These are phyloP conservation scores for Malurus leucopterus DNA, from an alignment of 2,797 vertebrate genomes.

Conservation along the genomic window DNA sequence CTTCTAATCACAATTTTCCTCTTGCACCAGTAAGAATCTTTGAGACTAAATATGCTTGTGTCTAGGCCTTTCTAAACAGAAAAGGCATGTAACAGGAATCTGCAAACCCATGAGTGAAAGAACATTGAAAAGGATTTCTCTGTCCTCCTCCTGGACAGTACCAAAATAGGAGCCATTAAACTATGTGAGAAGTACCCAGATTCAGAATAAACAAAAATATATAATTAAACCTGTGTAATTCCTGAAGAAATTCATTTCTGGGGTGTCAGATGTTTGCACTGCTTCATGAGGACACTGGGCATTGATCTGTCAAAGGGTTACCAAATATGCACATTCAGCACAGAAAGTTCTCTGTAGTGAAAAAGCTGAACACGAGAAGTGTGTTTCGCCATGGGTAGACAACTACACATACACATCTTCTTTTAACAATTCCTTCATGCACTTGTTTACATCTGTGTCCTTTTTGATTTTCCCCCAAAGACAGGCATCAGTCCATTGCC, in stretches of 20 bases:
- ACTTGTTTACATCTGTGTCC: neutral
- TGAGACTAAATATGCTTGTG: neutral
- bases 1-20: neutral
- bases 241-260: neutral
- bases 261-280: fast-evolving
- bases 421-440: neutral
- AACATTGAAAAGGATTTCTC: neutral
- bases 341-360: neutral
- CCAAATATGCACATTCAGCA: neutral
- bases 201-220: neutral
- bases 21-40: neutral
- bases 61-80: neutral
- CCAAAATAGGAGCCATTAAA: neutral
- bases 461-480: neutral
- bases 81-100: neutral
- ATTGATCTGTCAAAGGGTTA: neutral
- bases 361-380: neutral
- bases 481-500: neutral
- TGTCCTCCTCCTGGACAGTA: neutral
- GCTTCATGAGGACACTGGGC: neutral
- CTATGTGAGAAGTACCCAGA: neutral
- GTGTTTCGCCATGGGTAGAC: neutral
- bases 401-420: neutral
- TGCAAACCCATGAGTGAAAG: neutral
- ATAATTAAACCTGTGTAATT: neutral